Base-by-base conservation (phyloP, 1,140 invertebrate species). In the Calycopis cecrops region DNA sequence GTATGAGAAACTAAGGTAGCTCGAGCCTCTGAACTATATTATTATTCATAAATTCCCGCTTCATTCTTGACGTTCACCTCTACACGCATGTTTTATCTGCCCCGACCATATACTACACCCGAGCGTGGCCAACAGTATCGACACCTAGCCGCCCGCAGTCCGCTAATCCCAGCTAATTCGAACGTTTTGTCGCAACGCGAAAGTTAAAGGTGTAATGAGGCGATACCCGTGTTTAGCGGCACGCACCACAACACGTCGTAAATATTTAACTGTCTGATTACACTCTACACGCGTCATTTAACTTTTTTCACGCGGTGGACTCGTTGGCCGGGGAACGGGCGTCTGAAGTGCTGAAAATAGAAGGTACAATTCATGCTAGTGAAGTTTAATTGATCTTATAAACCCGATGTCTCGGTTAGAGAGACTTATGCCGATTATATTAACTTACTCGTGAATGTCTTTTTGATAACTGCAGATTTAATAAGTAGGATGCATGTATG, bases 251-350 rank as follows among this genome's bases (percentile, higher is more conserved):
- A 17, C 40, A 17, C 40, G 40, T 44, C 16, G 40, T 44, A 44
- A 40, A 44, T 44, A 44, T 44, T 44, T 14, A 44, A 44, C 17
- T 44, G 40, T 44, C 40, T 16, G 40, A 44, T 44, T 44, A 44
- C 40, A 44, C 14, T 44, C 14, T 14, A 44, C 21, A 16, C 9
- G 12, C 40, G 40, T 44, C 40, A 44, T 44, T 44, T 44, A 16
- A 4, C n/a, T 16, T 44, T 44, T 44, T 28, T 44, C 17, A 44
- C 14, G 14, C 9, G 14, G 6, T 14, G 12, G 17, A 44, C 16
- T 16, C 7, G 40, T 16, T 44, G 17, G 40, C 40, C 17, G 40
- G 9, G 35, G 17, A 28, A 2, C 21, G 21, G 21, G 21, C 21
- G 21, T 6, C 21, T 28, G 6, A 28, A 28, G 21, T 28, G 21